Base-by-base conservation (phyloP, 1,140 invertebrate species). In the Nilaparvata lugens region DNA sequence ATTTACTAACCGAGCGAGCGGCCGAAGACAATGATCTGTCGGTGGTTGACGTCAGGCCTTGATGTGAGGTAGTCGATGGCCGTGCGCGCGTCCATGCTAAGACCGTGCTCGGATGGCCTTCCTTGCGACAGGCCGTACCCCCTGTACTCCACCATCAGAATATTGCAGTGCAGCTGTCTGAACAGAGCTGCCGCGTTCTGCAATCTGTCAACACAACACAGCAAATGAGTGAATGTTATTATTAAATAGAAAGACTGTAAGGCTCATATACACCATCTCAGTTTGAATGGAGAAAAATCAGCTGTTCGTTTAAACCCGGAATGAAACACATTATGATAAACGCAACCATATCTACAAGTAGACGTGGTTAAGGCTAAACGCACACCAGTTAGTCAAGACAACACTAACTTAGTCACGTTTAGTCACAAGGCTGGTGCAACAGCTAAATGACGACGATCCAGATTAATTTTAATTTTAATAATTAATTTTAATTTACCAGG, bases 51-150 rank as follows among this genome's bases (percentile, higher is more conserved):
- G 76, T 95, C 92, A 67, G 78, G 81, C 60, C 92, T 79, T 58
- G 84, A 81, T 65, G 82, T 77, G 40, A 96, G 75, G 76, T 91
- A 95, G 69, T 95, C 86, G 66, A 97, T 78, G 25, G 88, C 91
- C 64, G 92, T 85, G 70, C 86, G 80, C 7, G 91, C 92, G 82
- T 97, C 94, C 70, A 84, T 80, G 67, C 91, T 93, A 2, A 97
- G 73, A 3, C 94, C 93, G 68, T 81, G 78, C 76, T 97, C 95
- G 9, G 85, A 86, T 9, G 93, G 92, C 4, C 78, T 77, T 0
- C 94, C 95, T 68, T 93, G 85, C 51, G 93, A 96, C n/a, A 92
- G 75, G 2, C 95, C 95, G 79, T 95, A 97, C 0, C 94, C 94
- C 70, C 94, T 80, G 69, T 97, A 97, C 70, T 97, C 95, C 14